Evolutionary conservation across 92 coral and sea anemone species (phyloP), one percentile per base, ranked within the genome.

Genomic region (Zoanthus sansibaricus): DNA sequence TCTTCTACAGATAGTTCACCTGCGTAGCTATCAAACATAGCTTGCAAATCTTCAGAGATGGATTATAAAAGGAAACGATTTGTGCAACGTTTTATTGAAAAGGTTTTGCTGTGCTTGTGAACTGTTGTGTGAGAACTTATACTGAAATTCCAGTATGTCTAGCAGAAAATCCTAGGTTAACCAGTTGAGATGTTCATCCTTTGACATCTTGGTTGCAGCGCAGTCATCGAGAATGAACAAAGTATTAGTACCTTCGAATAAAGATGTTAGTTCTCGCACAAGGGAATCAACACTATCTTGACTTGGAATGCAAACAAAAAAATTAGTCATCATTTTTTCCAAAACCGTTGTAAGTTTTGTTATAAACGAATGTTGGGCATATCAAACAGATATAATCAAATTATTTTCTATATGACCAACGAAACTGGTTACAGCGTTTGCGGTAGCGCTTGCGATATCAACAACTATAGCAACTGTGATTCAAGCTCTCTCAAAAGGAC

Each of bases 381-480:
- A 83, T 11, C 25, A 88, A 77, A 18, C 83, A 82, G 25, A 88
- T 74, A 44, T 88, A 88, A 45, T 88, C 91, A 72, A 88, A 88
- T 58, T 82, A 70, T 9, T 33, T 56, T 7, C 52, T 21, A 64
- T 9, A 88, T 0, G 67, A 59, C 0, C 71, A 77, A 48, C 58
- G 42, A 5, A 68, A 45, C 44, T 48, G 52, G 52, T 48, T 48
- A 48, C 25, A 25, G 25, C 25, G 25, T 25, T 25, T 25, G 25
- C 25, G 25, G 25, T 25, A 25, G 25, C 25, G 25, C 25, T 25
- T 25, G 25, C 25, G 25, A 25, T 25, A 25, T 25, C 25, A 25
- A 0, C 0, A 25, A 25, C 25, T 25, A 25, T 25, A 25, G 25
- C 25, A 25, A 25, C 25, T 25, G 25, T 25, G 25, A 25, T 25